Evolutionary conservation across 2,888 invertebrate genomes (phyloP).

Genomic region (Amphipyra berbera): DNA sequence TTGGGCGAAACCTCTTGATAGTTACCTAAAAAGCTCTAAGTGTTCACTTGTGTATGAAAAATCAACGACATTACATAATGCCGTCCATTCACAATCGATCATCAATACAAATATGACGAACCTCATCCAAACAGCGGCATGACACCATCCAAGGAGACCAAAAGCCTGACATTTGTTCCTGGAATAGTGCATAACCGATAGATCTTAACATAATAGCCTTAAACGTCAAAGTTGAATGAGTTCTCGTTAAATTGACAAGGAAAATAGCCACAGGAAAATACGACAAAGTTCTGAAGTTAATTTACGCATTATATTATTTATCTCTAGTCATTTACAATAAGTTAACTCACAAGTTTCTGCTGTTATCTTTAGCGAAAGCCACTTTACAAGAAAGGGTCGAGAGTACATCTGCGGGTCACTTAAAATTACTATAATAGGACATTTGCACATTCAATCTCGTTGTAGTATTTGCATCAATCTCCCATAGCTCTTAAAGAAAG

Average conservation of each 20-base stretch:
- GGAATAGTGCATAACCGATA: constrained; percentile 5
- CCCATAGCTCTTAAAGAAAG: constrained; percentile 31
- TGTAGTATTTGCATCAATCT: constrained; percentile 49
- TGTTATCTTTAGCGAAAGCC: constrained; percentile 40
- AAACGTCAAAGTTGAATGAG: constrained; percentile 35
- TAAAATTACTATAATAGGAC: constrained; percentile 35
- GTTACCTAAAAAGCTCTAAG: constrained; percentile 32
- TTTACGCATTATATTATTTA: constrained; percentile 33
- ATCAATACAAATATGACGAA: constrained; percentile 55
- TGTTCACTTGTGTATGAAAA: constrained; percentile 18
- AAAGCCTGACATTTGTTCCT: constrained; percentile 1
- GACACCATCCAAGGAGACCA: neutral
- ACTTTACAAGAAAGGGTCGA: constrained; percentile 34
- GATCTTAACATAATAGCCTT: constrained; percentile 9
- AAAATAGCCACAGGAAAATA: constrained; percentile 38
- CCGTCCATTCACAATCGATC: constrained; percentile 47
- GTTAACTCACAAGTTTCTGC: constrained; percentile 17
- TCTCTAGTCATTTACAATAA: constrained; percentile 24
- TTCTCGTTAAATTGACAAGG: constrained; percentile 23
- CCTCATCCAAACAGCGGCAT: constrained; percentile 9
- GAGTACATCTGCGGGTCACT: constrained; percentile 37
- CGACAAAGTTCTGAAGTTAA: constrained; percentile 23
- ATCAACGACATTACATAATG: constrained; percentile 47
- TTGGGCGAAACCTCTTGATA: constrained; percentile 20
- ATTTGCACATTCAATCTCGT: constrained; percentile 16